Conservation (phyloP, 2,888 invertebrate species). For the Cantharis nigra region DNA sequence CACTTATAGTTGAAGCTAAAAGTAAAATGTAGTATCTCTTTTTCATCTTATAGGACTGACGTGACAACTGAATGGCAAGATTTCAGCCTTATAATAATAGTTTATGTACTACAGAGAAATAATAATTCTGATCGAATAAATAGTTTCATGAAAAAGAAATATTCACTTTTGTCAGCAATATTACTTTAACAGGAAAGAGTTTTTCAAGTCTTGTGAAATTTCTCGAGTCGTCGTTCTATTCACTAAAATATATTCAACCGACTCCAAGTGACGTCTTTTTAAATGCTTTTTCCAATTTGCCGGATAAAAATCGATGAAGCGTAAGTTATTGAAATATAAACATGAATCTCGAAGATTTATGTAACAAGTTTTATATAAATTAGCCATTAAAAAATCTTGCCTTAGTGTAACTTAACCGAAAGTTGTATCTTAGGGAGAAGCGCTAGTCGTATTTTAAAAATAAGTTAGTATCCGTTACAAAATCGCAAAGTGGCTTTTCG, state of each 20-base stretch:
- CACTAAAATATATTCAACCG: not conserved
- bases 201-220: not conserved
- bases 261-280: slow-evolving; percentile 1
- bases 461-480: not conserved
- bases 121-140: not conserved
- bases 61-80: not conserved
- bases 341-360: not conserved
- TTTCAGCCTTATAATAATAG: not conserved
- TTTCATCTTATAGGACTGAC: not conserved
- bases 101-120: not conserved
- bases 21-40: not conserved
- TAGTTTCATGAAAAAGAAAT: not conserved
- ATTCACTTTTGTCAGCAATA: not conserved
- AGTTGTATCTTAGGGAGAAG: not conserved
- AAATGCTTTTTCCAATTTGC: not conserved
- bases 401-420: not conserved
- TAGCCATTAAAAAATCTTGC: not conserved
- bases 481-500: not conserved
- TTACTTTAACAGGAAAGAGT: not conserved
- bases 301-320: not conserved
- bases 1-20: not conserved
- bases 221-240: not conserved
- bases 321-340: slow-evolving; percentile 2
- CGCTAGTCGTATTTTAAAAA: not conserved
- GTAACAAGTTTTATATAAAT: not conserved